phyloP scores from a whole-genome alignment of 2,888 invertebrate genomes.

The Lapara coniferarum region DNA sequence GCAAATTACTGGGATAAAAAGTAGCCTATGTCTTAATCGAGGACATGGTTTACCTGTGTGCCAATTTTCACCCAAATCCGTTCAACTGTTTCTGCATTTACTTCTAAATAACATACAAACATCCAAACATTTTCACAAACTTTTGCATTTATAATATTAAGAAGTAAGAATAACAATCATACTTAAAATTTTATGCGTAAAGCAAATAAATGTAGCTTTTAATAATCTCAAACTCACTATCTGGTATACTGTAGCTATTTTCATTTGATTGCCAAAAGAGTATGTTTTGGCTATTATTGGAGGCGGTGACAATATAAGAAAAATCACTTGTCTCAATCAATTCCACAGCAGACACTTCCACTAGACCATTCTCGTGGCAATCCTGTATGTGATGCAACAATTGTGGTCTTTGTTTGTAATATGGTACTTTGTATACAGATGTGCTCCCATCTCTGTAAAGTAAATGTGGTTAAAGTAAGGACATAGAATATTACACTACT shows the following conservation, averaged over 20 bases:
- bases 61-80: too few relatives aligned
- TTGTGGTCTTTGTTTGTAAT: slow-evolving; percentile 49
- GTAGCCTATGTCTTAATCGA: too few relatives aligned
- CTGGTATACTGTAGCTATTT: slow-evolving; percentile 23
- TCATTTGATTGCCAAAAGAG: slow-evolving; percentile 47
- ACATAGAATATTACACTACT: not conserved
- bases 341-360: slow-evolving; percentile 72
- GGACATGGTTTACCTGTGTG: too few relatives aligned
- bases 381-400: slow-evolving; percentile 57
- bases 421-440: slow-evolving; percentile 52
- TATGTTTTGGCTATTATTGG: slow-evolving; percentile 51
- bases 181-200: too few relatives aligned
- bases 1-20: too few relatives aligned
- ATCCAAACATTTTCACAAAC: too few relatives aligned
- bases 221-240: slow-evolving; percentile 19
- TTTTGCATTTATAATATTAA: too few relatives aligned
- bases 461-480: slow-evolving; percentile 1
- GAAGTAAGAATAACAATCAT: too few relatives aligned
- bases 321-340: slow-evolving; percentile 43
- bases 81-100: too few relatives aligned
- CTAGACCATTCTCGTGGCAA: slow-evolving; percentile 61
- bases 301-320: slow-evolving; percentile 54
- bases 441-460: slow-evolving; percentile 71
- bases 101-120: too few relatives aligned
- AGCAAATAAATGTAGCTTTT: not conserved